A percentile compares a stretch with the other conserved stretches of the same genome.
Evolutionary conservation across 2,113 vertebrate genomes (phyloP).

Genomic region (Arenaria interpres): DNA sequence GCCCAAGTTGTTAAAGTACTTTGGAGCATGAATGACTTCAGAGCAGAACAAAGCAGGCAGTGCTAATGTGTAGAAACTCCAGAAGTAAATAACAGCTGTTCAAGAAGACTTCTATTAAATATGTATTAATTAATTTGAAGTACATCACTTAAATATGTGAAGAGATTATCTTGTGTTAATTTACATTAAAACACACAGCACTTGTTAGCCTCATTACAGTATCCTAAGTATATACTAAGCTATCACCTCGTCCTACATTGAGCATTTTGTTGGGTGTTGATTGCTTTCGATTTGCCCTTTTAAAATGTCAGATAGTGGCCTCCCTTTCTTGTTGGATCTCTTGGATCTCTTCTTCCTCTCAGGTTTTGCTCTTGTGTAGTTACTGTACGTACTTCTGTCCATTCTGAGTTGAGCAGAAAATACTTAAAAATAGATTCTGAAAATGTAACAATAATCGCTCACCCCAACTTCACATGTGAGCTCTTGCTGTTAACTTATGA

Average conservation of each 20-base stretch:
- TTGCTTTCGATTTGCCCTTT: slow-evolving; percentile 73
- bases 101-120: slow-evolving; percentile 72
- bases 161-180: slow-evolving; percentile 73
- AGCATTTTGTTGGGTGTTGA: slow-evolving; percentile 62
- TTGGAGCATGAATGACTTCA: slow-evolving; percentile 56
- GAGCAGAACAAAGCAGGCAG: slow-evolving; percentile 64
- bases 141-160: slow-evolving; percentile 69
- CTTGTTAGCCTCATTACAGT: slow-evolving; percentile 65
- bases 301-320: slow-evolving; percentile 63
- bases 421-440: neutral
- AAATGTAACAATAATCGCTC: neutral
- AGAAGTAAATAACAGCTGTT: slow-evolving; percentile 76
- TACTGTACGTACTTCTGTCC: neutral
- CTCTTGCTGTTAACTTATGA: neutral
- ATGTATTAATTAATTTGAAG: slow-evolving; percentile 76
- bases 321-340: slow-evolving; percentile 16
- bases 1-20: slow-evolving; percentile 49
- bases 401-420: neutral
- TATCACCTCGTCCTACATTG: slow-evolving; percentile 43
- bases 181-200: slow-evolving; percentile 69
- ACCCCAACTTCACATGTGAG: neutral
- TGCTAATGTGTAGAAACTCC: slow-evolving; percentile 71
- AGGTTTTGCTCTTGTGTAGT: neutral
- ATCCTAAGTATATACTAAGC: slow-evolving; percentile 47
- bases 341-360: slow-evolving; percentile 18